Base-by-base conservation (phyloP, 2,113 vertebrate species). In the Ellobius talpinus region DNA sequence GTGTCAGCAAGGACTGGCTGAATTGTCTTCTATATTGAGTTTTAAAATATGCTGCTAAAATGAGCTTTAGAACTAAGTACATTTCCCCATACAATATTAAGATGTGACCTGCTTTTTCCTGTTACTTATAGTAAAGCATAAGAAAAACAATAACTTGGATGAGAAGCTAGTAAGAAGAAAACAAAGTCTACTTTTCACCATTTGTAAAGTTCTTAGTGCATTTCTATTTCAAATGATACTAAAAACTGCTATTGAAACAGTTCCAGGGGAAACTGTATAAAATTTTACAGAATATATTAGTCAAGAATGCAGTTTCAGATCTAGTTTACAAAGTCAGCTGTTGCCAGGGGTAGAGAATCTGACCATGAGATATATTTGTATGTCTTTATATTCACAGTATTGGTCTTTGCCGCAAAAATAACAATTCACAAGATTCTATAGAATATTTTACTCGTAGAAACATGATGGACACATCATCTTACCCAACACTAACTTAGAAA, bases 171-270 rank as follows among this genome's bases (percentile, higher is more conserved):
- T 65, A 87, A 45, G 17, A 24, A 78, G 73, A 94, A 23, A 8
- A 29, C 76, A 50, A 79, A 21, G 39, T 7, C 16, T 65, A 17
- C 29, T 72, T 5, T 23, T 73, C 14, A 92, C 55, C 13, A 19
- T 89, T 85, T 72, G 12, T 45, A 89, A 89, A 89, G 23, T 92
- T 76, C 16, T 94, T 7, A 95, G 19, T 14, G 33, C 73, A 39
- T 33, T 13, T 24, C 4, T 92, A 11, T 72, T 16, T 91, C 1
- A 86, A 52, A 72, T 82, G 13, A 16, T 55, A 26, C 3, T 45
- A 45, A 70, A 17, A 26, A 19, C 42, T 23, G 14, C 9, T 39
- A 1, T 70, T 19, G 23, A 94, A 36, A 89, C 3, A 74, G 45
- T 90, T 11, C 0, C 36, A n/a, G 52, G 9, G 19, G 11, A 74